Conservation (phyloP, 1,140 invertebrate species). For the Bombus sylvicola region DNA sequence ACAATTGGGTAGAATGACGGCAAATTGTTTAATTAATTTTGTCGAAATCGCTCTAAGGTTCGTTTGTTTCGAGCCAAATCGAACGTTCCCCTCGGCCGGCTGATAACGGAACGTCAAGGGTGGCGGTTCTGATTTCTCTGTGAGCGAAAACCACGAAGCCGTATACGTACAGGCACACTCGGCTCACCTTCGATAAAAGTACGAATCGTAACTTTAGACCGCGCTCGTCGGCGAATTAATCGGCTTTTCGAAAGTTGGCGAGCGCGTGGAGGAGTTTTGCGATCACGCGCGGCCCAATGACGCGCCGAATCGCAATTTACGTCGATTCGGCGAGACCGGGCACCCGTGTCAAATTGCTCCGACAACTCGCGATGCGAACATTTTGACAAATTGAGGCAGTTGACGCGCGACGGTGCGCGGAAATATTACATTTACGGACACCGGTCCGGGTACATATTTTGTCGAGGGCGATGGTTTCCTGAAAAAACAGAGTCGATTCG, state of each 20-base stretch:
- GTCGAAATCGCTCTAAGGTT: not conserved
- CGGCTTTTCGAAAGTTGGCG: conserved; percentile 7
- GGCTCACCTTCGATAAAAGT: no score
- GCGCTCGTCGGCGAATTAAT: conserved; percentile 3
- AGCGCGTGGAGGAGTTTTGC: not conserved
- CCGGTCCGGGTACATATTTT: not conserved
- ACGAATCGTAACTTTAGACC: conserved; percentile 4
- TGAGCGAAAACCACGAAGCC: conserved; percentile 14
- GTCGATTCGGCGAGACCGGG: not conserved
- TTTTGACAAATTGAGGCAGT: not conserved
- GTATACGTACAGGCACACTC: not conserved
- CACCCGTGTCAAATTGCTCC: not conserved
- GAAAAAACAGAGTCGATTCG: no score
- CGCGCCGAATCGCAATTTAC: not conserved
- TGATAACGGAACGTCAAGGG: not conserved
- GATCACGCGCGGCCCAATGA: not conserved
- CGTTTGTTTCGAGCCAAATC: not conserved
- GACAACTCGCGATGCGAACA: not conserved
- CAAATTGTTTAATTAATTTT: not conserved
- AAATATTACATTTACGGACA: not conserved
- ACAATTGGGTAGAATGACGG: no score
- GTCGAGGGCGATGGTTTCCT: not conserved
- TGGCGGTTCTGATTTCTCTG: not conserved
- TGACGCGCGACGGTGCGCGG: not conserved
- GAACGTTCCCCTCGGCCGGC: not conserved